Evolutionary conservation across 2,888 invertebrate genomes (phyloP), one percentile per base, ranked within the genome.

Genomic region (Pinctada fucata): DNA sequence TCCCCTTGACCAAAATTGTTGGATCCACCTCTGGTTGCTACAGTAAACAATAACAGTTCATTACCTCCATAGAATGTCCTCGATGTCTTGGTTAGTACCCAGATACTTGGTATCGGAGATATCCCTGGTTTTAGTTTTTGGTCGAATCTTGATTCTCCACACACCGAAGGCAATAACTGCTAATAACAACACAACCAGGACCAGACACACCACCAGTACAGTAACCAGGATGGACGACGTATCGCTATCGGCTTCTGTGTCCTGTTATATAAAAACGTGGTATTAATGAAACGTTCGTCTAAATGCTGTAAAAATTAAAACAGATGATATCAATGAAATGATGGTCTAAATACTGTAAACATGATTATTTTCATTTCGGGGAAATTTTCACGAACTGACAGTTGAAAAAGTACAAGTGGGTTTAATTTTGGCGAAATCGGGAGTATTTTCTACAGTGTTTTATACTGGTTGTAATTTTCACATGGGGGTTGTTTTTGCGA

Each of bases 81-180:
- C 75, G 4, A 75, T 58, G 13, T 75, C 69, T n/a, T 49, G 8
- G 31, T 3, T 67, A 16, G 74, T 75, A 47, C 77, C 75, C 13
- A 72, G 72, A 31, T 78, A 72, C 31, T 68, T 63, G 16, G 50
- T 50, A 58, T 68, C 16, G 16, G 16, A 51, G 10, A 52, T 49
- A 58, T 72, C 75, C 10, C 65, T 47, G 45, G 85, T 85, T 77
- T 85, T 81, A 31, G 85, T 83, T 51, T 85, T 84, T 0, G 87
- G 87, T 48, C 70, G 67, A 76, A 86, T 71, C 66, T 80, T 81
- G 47, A 73, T 80, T 70, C 78, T 85, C 87, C 87, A 86, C 16
- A 85, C 45, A 3, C 83, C 31, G 8, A 85, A 3, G 2, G 79
- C 65, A 6, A 76, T 58, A 13, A 84, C 47, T 8, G 75, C 67